These are phyloP conservation scores for Hyaena hyaena DNA, from an alignment of 2,113 vertebrate genomes.

Conservation along the genomic window DNA sequence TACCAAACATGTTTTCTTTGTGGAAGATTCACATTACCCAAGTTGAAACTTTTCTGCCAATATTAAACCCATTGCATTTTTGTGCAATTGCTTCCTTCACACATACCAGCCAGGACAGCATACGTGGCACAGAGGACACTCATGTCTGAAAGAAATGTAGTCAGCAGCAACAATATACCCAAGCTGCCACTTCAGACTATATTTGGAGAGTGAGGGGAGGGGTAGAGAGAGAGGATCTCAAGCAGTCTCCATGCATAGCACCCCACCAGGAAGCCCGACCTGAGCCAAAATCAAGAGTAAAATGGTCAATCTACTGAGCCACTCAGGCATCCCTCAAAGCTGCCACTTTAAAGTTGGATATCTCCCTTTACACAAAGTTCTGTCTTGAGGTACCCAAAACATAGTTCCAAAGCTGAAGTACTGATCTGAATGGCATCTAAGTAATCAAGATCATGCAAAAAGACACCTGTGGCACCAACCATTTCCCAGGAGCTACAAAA, in stretches of 20 bases:
- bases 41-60: not conserved
- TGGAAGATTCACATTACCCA: not conserved
- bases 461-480: slow-evolving; percentile 26
- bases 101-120: not conserved
- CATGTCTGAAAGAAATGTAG: slow-evolving; percentile 51
- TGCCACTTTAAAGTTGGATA: slow-evolving; percentile 51
- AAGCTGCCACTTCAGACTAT: slow-evolving; percentile 64
- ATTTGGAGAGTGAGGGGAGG: too few species aligned
- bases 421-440: slow-evolving; percentile 69
- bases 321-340: slow-evolving; percentile 41
- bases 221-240: too few species aligned
- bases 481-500: slow-evolving; percentile 63
- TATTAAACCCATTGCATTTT: not conserved
- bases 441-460: slow-evolving; percentile 65
- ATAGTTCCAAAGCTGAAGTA: slow-evolving; percentile 41
- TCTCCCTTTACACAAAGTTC: slow-evolving; percentile 66
- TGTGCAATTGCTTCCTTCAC: slow-evolving; percentile 45
- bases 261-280: too few species aligned
- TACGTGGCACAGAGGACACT: not conserved
- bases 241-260: too few species aligned
- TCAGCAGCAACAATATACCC: slow-evolving; percentile 67
- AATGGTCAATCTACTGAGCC: too few species aligned
- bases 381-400: slow-evolving; percentile 49
- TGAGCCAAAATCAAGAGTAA: too few species aligned
- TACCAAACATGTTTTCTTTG: not conserved